Percentiles rank a stretch among this genome's conserved stretches.
Conservation (phyloP, 92 coral and sea anemone genomes). For the Palythoa heliodiscus region DNA sequence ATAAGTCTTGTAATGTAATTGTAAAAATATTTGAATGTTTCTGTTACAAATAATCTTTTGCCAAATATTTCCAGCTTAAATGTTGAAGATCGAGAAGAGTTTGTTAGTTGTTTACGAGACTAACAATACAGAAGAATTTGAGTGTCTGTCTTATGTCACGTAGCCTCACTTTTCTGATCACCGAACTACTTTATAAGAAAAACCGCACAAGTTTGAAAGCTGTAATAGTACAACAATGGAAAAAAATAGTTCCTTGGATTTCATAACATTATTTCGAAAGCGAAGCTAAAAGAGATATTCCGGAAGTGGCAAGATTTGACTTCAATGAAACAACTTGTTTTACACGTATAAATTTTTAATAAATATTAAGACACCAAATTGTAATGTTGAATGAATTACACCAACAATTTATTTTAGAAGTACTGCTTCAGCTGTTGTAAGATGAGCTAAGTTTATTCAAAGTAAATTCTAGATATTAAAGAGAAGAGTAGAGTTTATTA, state of each 20-base stretch:
- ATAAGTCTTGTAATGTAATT: background rate
- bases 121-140: background rate
- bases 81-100: background rate
- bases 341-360: background rate
- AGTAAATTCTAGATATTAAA: background rate
- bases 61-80: background rate
- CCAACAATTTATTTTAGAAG: background rate
- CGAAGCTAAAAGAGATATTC: background rate
- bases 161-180: background rate
- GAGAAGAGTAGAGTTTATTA: background rate
- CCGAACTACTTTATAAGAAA: no score
- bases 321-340: constrained; percentile 12
- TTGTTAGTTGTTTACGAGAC: background rate
- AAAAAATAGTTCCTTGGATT: background rate
- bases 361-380: background rate
- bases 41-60: background rate
- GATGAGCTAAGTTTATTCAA: background rate
- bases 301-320: constrained; percentile 22
- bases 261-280: background rate
- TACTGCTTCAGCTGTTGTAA: no score
- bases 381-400: background rate
- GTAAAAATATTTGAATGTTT: background rate
- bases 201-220: background rate
- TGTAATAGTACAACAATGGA: background rate
- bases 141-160: constrained; percentile 24